Base-by-base conservation (phyloP, 2,888 invertebrate species). In the Microctonus brassicae region DNA sequence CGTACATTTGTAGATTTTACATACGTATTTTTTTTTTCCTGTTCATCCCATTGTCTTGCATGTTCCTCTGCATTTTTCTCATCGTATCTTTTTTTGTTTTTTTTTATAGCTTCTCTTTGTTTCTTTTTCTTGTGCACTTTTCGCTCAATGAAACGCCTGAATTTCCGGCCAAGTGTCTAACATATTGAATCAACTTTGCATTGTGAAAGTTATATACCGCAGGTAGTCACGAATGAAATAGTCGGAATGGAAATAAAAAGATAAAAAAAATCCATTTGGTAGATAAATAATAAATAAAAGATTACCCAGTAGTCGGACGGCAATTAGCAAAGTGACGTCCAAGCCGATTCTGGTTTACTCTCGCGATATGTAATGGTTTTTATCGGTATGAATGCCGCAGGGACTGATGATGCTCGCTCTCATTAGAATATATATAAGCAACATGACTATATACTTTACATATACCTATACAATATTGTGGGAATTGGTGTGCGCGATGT, bases 281-380 rank as follows among this genome's bases (percentile, higher is more conserved):
- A 17, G 17, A 47, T 47, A 17, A 47, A 47, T 47, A 47, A 47
- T 47, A 20, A 17, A 20, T 47, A 20, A n/a, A n/a, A n/a, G 20
- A 47, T n/a, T n/a, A 17, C 13, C 6, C 17, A 47, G 29, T 47
- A 53, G 55, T 39, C 39, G 65, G 66, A 66, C 61, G 53, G 55
- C 66, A 71, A 70, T 66, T 71, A 61, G 61, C 66, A 36, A 53
- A 71, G 61, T 66, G 66, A 66, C 60, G 58, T 70, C n/a, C 58
- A 52, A 65, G 58, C 58, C 17, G 52, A 34, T 42, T 26, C 9
- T 17, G 20, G 33, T 29, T 55, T 24, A 24, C 22, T 55, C 22
- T 36, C 36, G 55, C 34, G 53, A 64, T 65, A 65, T 22, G 53
- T 22, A 53, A 53, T 53, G 53, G 22, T 20, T 20, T 13, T 17